These are phyloP conservation scores for Neodontobutis hainanensis DNA, from an alignment of 2,113 vertebrate species.

Conservation along the genomic window DNA sequence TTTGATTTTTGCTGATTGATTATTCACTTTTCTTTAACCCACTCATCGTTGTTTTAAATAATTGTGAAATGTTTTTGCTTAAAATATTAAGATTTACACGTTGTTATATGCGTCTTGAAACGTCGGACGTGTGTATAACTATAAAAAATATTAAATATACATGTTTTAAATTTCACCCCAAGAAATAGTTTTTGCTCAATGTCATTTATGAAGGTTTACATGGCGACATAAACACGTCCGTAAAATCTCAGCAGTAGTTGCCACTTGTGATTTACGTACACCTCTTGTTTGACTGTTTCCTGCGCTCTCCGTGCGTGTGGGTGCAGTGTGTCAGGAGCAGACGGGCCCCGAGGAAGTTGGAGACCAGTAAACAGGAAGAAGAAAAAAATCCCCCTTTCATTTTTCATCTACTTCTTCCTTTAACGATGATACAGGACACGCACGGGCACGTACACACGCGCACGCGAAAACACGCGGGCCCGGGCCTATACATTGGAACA, in stretches of 20 bases:
- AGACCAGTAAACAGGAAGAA: slow-evolving; percentile 91
- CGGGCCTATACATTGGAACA: background rate
- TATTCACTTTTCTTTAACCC: too few relatives aligned
- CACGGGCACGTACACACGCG: slow-evolving; percentile 22
- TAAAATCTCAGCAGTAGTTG: background rate
- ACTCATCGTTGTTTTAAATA: too few relatives aligned
- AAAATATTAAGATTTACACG: too few relatives aligned
- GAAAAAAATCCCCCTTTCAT: slow-evolving; percentile 78
- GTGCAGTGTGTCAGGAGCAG: slow-evolving; percentile 10
- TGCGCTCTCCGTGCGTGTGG: background rate
- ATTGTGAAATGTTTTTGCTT: too few relatives aligned
- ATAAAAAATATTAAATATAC: too few relatives aligned
- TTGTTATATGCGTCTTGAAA: too few relatives aligned
- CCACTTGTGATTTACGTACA: background rate
- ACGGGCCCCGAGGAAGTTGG: slow-evolving; percentile 79
- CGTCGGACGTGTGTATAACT: too few relatives aligned
- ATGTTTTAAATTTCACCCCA: too few relatives aligned
- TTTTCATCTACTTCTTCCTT: slow-evolving; percentile 84
- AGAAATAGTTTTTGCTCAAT: too few relatives aligned
- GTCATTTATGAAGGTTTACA: too few relatives aligned
- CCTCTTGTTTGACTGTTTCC: background rate
- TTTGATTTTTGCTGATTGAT: too few relatives aligned
- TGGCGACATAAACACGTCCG: background rate
- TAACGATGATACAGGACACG: slow-evolving; percentile 66
- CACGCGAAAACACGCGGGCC: slow-evolving; percentile 23